Conservation (phyloP, 2,797 vertebrate genomes). For the Falco berigora region DNA sequence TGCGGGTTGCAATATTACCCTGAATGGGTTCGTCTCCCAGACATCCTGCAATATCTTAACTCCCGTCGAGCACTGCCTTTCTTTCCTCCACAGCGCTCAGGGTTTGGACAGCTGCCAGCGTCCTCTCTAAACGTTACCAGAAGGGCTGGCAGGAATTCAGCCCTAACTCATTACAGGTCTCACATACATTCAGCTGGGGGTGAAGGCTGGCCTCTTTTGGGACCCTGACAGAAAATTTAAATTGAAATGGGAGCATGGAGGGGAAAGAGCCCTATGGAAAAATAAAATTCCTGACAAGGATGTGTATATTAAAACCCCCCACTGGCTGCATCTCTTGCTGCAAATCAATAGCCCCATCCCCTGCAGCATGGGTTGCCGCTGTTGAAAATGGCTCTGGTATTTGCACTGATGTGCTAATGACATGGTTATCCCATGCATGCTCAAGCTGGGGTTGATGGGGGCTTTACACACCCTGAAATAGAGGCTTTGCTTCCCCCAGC, state of each 20-base stretch:
- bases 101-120: slow-evolving; percentile 19
- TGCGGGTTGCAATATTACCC: neutral
- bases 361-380: neutral
- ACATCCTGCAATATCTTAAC: slow-evolving; percentile 36
- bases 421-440: neutral
- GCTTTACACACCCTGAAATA: neutral
- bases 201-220: neutral
- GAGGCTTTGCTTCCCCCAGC: neutral
- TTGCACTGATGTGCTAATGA: neutral
- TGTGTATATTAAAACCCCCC: neutral
- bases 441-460: neutral
- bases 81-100: neutral
- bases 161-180: slow-evolving; percentile 18
- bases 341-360: neutral
- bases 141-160: slow-evolving; percentile 28
- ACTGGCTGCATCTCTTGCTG: neutral
- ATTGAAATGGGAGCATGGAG: neutral
- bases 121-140: slow-evolving; percentile 20
- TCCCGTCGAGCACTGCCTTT: slow-evolving; percentile 5
- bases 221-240: slow-evolving; percentile 17
- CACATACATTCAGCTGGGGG: neutral
- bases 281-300: slow-evolving; percentile 5
- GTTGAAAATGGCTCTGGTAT: neutral
- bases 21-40: slow-evolving; percentile 38
- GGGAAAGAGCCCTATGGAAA: neutral